Conservation (phyloP, 92 coral and sea anemone species). For the Epizoanthus scotinus region DNA sequence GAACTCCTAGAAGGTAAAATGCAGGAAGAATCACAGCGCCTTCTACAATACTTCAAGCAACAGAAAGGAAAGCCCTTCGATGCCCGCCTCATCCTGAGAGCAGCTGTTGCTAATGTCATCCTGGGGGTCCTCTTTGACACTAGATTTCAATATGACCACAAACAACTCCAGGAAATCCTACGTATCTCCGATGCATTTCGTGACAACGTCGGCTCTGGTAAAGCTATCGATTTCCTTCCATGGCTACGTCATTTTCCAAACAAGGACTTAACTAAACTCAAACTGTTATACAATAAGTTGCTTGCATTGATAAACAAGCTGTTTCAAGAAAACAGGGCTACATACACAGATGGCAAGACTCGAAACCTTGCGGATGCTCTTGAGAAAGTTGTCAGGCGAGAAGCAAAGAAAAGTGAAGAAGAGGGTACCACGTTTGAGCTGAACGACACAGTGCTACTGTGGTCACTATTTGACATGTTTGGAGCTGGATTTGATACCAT, state of each 20-base stretch:
- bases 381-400: constrained; percentile 9
- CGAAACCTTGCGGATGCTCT: constrained; percentile 32
- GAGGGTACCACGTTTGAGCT: constrained; percentile 6
- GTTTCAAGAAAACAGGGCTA: constrained; percentile 7
- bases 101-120: constrained; percentile 49
- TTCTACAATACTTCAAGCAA: constrained; percentile 42
- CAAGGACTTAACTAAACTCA: constrained; percentile 10
- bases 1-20: constrained; percentile 44
- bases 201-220: constrained; percentile 48
- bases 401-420: constrained; percentile 11
- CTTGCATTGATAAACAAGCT: constrained; percentile 5
- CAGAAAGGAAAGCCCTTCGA: constrained; percentile 47
- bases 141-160: constrained; percentile 46
- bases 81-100: constrained; percentile 42
- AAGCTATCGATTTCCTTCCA: constrained; percentile 49
- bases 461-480: constrained; percentile 44
- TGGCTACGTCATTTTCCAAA: constrained; percentile 52
- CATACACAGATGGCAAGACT: constrained; percentile 10
- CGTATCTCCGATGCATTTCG: constrained; percentile 52
- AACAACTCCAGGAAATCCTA: constrained; percentile 42
- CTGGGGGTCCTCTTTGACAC: constrained; percentile 48
- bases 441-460: not conserved
- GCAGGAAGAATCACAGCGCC: constrained; percentile 41
- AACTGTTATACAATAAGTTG: not conserved
- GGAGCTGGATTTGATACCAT: constrained; percentile 59